Evolutionary conservation across 2,113 vertebrate species (phyloP).

Genomic region (Apodemus sylvaticus): DNA sequence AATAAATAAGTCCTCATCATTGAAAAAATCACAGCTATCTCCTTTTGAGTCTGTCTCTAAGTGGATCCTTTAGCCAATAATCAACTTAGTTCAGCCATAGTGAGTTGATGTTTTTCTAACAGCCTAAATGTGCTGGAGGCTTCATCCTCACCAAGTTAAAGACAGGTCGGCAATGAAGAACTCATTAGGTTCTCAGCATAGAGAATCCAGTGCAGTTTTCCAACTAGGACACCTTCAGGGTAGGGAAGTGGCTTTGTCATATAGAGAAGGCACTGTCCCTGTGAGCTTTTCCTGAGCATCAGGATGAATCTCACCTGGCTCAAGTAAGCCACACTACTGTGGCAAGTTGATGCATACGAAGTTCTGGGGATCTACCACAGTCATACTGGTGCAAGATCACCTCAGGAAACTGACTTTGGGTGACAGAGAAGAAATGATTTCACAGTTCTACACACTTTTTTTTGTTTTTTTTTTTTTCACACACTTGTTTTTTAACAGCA

Average conservation of each 20-base stretch:
- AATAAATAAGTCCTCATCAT: background rate
- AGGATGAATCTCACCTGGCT: background rate
- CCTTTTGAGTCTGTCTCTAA: background rate
- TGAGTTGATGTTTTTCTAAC: constrained; percentile 18
- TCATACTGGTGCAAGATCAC: background rate
- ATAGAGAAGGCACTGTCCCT: background rate
- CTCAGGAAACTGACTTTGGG: background rate
- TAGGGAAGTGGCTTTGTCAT: background rate
- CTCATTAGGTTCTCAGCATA: background rate
- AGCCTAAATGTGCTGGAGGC: background rate
- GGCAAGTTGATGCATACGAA: background rate
- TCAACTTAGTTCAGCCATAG: constrained; percentile 29
- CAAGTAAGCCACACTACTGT: background rate
- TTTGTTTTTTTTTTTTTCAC: too few species aligned
- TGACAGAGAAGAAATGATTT: background rate
- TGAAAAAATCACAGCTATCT: background rate
- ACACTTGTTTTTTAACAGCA: background rate
- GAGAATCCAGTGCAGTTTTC: constrained; percentile 14
- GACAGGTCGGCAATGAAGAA: background rate
- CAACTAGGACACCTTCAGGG: background rate
- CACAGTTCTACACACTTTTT: background rate
- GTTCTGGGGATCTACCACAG: background rate
- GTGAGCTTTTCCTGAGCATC: background rate
- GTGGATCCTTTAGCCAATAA: background rate
- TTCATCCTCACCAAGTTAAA: constrained; percentile 4